Evolutionary conservation across 2,797 vertebrate species (phyloP), one percentile per base, ranked within the genome.

Genomic region (Bovichtus diacanthus): DNA sequence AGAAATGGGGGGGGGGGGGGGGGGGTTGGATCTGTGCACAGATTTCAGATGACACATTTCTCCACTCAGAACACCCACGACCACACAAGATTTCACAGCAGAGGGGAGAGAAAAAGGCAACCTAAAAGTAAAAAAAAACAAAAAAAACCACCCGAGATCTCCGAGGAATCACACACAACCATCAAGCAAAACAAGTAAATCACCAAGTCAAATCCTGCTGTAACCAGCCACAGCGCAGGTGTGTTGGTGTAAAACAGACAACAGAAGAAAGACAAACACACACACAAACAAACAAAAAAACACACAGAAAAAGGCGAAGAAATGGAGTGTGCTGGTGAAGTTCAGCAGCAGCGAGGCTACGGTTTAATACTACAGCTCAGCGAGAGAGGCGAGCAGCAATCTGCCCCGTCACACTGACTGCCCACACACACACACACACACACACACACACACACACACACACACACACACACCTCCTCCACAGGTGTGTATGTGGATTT

Each of bases 401-500:
- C 69, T 81, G 84, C 66, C 74, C 38, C 54, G 61, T 73, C 82
- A 74, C 80, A 27, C 59, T 13, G 56, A 1, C 88, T 81, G 81
- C 89, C 84, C 85, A 88, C 88, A 81, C 86, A 86, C 81, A 77
- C 81, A 71, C 66, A 76, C 64, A 74, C 73, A 67, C 21, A 50
- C 47, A 23, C 46, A 21, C 34, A 34, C 31, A 7, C 31, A 16
- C 39, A 41, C 39, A 41, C 18, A 21, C 46, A 47, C 31, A 56
- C 54, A 38, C 31, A 36, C n/a, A 49, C 21, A 29, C 51, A 55
- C n/a, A 34, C 31, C 83, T 85, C 87, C 83, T 88, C 88, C 83
- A 86, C 83, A 87, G 83, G 84, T 87, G 89, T 87, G 70, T 54
- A 51, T 50, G 58, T 64, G 34, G 23, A n/a, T 34, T 70, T 65